These are phyloP conservation scores for Drosophila mulleri DNA, from an alignment of 2,888 invertebrate species.

Conservation along the genomic window DNA sequence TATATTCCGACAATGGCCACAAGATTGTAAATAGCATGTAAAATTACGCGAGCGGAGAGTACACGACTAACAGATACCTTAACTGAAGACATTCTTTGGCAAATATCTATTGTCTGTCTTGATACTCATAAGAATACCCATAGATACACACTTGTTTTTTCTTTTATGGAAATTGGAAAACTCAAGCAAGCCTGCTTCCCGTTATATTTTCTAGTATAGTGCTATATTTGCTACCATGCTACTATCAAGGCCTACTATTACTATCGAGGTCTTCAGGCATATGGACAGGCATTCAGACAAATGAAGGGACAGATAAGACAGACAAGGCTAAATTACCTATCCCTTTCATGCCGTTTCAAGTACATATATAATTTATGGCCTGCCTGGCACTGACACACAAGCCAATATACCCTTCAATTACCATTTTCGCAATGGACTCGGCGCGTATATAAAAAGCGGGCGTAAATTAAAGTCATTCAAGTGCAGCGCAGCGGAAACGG, in stretches of 20 bases:
- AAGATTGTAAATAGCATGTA: constrained; percentile 36
- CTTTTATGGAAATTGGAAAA: too few relatives aligned
- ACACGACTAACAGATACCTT: not conserved
- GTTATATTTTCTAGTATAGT: not conserved
- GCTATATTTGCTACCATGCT: not conserved
- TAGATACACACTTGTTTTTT: too few relatives aligned
- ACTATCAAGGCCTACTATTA: not conserved
- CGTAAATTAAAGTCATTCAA: constrained; percentile 71
- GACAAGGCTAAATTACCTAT: not conserved
- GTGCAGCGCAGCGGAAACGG: constrained; percentile 75
- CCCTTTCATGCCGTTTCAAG: not conserved
- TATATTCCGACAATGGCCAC: constrained; percentile 8
- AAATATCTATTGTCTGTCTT: too few relatives aligned
- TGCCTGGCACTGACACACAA: not conserved
- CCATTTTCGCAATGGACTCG: not conserved
- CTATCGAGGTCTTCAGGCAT: not conserved
- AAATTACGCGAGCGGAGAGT: not conserved
- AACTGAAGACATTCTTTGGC: not conserved
- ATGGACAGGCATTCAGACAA: not conserved
- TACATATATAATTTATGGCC: not conserved
- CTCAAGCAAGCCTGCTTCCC: too few relatives aligned
- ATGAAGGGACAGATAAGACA: not conserved
- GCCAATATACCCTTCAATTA: constrained; percentile 6
- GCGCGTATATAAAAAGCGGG: constrained; percentile 58
- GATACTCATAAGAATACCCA: too few relatives aligned